Base-by-base conservation (phyloP, 2,888 invertebrate species). In the Frankliniella fusca region DNA sequence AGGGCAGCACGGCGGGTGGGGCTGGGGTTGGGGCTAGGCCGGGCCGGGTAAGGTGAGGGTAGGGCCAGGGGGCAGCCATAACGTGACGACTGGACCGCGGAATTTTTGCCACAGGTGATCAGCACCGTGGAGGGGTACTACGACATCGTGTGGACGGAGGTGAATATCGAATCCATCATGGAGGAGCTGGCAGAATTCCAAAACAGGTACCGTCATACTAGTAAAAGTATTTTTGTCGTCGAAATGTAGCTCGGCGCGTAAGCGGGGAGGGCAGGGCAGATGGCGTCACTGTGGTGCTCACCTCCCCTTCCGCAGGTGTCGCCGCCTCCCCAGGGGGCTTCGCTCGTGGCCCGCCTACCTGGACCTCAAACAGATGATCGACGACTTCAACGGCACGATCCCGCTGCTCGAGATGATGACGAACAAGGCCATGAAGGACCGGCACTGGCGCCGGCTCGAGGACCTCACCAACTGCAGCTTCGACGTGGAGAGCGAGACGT, bases 361-460 rank as follows among this genome's bases (percentile, higher is more conserved):
- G 82, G 96, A 95, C 85, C 88, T 97, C 83, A 96, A 95, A 87
- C 93, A 93, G 84, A 96, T 95, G 88, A 96, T 97, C 83, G 96
- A 97, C 85, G 96, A 97, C 86, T 97, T 97, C 87, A 96, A 94
- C 86, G 93, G 96, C 87, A 94, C 94, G 12, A 95, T 95, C 86
- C 96, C 96, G 0, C 87, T 97, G 54, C 88, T 97, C 49, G 95
- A 96, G 87, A 86, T 96, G 84, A 96, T 97, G 96, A 94, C 96
- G 7, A 94, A 95, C 86, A 95, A 95, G 86, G 92, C 94, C 1
- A 94, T 95, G 94, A 94, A 94, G 86, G 92, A 93, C 9, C 90
- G 95, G 8, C 95, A 95, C 87, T 95, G 95, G 95, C 90, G 90
- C 82, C 88, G 91, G 85, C 85, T 92, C 23, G 90, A 91, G 10